Evolutionary conservation across 2,888 invertebrate species (phyloP).

Genomic region (Drosophila neotestacea): DNA sequence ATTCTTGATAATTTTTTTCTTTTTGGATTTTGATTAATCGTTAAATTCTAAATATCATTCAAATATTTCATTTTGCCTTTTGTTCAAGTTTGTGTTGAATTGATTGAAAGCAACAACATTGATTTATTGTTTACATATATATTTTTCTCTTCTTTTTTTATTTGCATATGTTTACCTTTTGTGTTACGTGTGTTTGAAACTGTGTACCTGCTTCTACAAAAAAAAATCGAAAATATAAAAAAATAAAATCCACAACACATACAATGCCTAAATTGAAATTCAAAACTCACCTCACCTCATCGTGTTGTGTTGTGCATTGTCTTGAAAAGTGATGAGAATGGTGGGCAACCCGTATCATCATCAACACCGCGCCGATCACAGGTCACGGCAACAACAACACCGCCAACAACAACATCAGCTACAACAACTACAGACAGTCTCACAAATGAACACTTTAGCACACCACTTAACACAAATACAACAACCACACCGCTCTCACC

Average conservation of each 20-base stretch:
- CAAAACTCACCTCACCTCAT: conserved; percentile 38
- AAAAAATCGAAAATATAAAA: conserved; percentile 21
- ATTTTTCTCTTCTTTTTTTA: conserved; percentile 48
- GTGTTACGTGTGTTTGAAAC: conserved; percentile 76
- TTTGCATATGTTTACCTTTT: conserved; percentile 77
- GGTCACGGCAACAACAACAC: conserved; percentile 51
- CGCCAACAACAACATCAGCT: conserved; percentile 51
- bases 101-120: conserved; percentile 27
- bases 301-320: conserved; percentile 52
- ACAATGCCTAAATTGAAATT: conserved; percentile 1
- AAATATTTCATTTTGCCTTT: conserved; percentile 10
- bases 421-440: conserved; percentile 58
- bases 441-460: conserved; percentile 67
- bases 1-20: conserved; percentile 1
- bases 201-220: conserved; percentile 74
- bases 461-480: conserved; percentile 69
- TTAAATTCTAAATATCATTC: conserved; percentile 19
- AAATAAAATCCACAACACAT: conserved; percentile 26
- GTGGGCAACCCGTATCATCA: conserved; percentile 67
- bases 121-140: conserved; percentile 38
- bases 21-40: conserved; percentile 39
- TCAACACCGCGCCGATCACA: conserved; percentile 76
- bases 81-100: conserved; percentile 59
- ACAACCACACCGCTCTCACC: conserved; percentile 79
- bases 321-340: conserved; percentile 75